Conservation (phyloP, 1,140 invertebrate genomes). For the Meloidogyne floridensis region DNA sequence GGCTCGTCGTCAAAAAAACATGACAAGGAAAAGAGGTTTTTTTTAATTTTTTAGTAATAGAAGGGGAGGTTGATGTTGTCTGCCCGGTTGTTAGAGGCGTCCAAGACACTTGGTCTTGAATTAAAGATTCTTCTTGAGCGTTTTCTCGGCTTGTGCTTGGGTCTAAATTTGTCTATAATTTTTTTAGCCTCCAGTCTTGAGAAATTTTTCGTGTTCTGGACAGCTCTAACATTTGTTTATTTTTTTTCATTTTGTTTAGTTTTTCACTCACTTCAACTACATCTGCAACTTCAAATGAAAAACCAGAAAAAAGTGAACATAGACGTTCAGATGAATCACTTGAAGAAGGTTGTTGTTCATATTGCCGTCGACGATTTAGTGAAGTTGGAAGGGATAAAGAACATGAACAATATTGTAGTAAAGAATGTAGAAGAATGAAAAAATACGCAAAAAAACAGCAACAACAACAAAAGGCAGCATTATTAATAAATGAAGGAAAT, state of each 20-base stretch:
- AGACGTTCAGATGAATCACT: slow-evolving; percentile 10
- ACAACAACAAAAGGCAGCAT: neutral
- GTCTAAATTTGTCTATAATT: neutral
- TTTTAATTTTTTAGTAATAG: too few species aligned
- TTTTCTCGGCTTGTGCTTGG: neutral
- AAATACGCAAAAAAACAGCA: neutral
- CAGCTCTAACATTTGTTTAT: neutral
- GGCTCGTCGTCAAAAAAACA: too few species aligned
- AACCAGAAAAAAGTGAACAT: neutral
- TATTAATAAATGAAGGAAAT: too few species aligned
- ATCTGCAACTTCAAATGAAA: neutral
- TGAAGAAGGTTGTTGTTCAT: slow-evolving; percentile 23
- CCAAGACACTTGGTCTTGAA: too few species aligned
- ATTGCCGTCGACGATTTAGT: slow-evolving; percentile 18
- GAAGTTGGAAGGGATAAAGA: slow-evolving; percentile 29
- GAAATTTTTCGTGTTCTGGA: too few species aligned
- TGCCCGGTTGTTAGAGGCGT: too few species aligned
- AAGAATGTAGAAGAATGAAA: slow-evolving; percentile 18
- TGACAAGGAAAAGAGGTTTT: too few species aligned
- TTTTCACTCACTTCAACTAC: neutral
- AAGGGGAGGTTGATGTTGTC: too few species aligned
- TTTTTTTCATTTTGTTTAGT: neutral
- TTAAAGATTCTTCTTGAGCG: too few species aligned
- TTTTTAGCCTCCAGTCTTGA: too few species aligned
- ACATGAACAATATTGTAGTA: slow-evolving; percentile 31